Conservation (phyloP, 1,140 invertebrate genomes). For the Drosophila ogumai region DNA sequence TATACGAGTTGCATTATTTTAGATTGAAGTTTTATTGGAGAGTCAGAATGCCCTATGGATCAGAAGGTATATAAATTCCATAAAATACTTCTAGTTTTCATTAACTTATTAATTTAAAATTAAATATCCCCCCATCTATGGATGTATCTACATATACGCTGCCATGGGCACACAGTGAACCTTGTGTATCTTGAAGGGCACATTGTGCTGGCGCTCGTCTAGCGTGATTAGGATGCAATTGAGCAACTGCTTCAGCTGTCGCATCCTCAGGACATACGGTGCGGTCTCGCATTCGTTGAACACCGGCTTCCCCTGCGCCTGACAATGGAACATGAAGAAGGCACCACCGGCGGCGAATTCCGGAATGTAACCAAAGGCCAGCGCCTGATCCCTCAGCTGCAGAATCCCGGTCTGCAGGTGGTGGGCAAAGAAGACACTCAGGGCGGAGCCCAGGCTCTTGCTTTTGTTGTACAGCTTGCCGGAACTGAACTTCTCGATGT, state of each 20-base stretch:
- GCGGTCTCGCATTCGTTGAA: slow-evolving; percentile 85
- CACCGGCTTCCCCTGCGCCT: slow-evolving; percentile 86
- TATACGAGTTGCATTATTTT: background rate
- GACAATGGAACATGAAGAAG: slow-evolving; percentile 87
- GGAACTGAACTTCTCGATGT: slow-evolving; percentile 85
- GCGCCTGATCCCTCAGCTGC: slow-evolving; percentile 84
- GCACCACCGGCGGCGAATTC: slow-evolving; percentile 59
- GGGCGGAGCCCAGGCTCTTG: slow-evolving; percentile 86
- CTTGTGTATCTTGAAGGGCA: slow-evolving; percentile 46
- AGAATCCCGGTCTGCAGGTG: slow-evolving; percentile 85
- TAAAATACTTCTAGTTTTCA: background rate
- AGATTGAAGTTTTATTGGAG: background rate
- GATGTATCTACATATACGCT: background rate
- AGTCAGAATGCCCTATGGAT: background rate
- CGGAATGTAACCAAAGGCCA: slow-evolving; percentile 86
- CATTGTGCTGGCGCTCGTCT: slow-evolving; percentile 55
- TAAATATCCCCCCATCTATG: background rate
- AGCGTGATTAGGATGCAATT: slow-evolving; percentile 86
- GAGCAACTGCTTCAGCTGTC: slow-evolving; percentile 86
- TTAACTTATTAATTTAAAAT: background rate
- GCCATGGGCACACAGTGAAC: slow-evolving; percentile 35
- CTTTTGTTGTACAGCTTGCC: slow-evolving; percentile 86
- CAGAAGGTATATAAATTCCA: background rate
- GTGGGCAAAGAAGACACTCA: slow-evolving; percentile 86
- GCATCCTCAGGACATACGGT: slow-evolving; percentile 86